Evolutionary conservation across 2,113 vertebrate genomes (phyloP).

Genomic region (Actinemys pallida): DNA sequence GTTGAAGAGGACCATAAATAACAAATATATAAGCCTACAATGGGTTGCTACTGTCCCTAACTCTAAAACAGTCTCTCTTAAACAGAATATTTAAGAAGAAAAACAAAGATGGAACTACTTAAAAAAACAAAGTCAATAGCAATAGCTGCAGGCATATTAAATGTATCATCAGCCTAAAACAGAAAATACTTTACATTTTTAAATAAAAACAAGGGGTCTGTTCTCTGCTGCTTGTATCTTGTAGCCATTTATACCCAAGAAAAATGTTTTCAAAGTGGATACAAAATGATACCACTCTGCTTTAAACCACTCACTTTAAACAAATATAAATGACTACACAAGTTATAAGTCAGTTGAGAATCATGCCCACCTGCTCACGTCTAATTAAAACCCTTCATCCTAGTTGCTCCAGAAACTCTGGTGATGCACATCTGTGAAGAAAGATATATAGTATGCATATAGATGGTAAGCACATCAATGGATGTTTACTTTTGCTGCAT

Average conservation of each 20-base stretch:
- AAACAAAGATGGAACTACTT: neutral
- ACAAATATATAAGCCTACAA: neutral
- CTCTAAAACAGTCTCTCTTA: neutral
- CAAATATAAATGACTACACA: accelerated
- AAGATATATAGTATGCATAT: neutral
- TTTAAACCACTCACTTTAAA: neutral
- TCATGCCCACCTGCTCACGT: neutral
- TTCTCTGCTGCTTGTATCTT: neutral
- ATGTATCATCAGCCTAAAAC: neutral
- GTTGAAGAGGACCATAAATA: neutral
- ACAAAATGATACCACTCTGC: neutral
- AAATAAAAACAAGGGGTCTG: neutral
- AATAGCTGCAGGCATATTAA: neutral
- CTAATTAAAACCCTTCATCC: neutral
- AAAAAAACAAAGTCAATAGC: neutral
- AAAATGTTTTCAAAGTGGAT: neutral
- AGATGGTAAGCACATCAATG: neutral
- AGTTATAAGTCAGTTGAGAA: neutral
- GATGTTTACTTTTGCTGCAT: neutral
- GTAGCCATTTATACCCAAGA: neutral
- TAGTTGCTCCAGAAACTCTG: neutral
- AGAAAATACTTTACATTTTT: neutral
- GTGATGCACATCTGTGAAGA: neutral
- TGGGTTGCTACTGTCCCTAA: neutral
- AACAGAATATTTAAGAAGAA: neutral